Evolutionary conservation across 2,888 invertebrate genomes (phyloP).

Genomic region (Therioaphis trifolii): DNA sequence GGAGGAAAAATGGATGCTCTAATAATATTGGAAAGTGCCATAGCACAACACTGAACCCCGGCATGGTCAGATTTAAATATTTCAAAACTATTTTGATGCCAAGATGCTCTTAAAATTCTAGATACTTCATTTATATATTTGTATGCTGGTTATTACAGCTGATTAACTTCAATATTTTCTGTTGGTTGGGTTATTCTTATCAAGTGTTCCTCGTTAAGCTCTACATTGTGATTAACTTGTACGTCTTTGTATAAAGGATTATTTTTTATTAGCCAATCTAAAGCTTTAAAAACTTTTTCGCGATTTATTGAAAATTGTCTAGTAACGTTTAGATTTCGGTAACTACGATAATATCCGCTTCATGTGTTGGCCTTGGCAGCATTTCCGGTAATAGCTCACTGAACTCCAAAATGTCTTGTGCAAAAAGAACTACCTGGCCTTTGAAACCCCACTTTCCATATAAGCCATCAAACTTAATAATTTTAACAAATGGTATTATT

Average conservation of each 20-base stretch:
- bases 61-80: slow-evolving; percentile 16
- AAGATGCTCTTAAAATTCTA: slow-evolving; percentile 7
- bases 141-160: not conserved
- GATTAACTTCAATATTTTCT: slow-evolving; percentile 16
- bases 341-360: slow-evolving; percentile 15
- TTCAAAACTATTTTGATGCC: slow-evolving; percentile 10
- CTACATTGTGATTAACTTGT: not conserved
- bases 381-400: not conserved
- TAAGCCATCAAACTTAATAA: not conserved
- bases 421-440: slow-evolving; percentile 10
- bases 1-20: too few species aligned
- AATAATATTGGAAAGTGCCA: too few species aligned
- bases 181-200: slow-evolving; percentile 16
- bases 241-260: slow-evolving; percentile 30
- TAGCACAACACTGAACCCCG: too few species aligned
- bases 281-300: not conserved
- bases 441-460: slow-evolving; percentile 33
- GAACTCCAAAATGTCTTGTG: not conserved
- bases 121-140: slow-evolving; percentile 13
- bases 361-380: slow-evolving; percentile 1
- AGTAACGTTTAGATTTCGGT: slow-evolving; percentile 25
- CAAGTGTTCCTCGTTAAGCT: slow-evolving; percentile 20
- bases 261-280: slow-evolving; percentile 25
- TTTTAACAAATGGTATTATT: slow-evolving; percentile 24
- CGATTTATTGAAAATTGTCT: slow-evolving; percentile 33